phyloP scores from a whole-genome alignment of 2,113 vertebrate genomes.

The Boulengeromyrus knoepffleri region DNA sequence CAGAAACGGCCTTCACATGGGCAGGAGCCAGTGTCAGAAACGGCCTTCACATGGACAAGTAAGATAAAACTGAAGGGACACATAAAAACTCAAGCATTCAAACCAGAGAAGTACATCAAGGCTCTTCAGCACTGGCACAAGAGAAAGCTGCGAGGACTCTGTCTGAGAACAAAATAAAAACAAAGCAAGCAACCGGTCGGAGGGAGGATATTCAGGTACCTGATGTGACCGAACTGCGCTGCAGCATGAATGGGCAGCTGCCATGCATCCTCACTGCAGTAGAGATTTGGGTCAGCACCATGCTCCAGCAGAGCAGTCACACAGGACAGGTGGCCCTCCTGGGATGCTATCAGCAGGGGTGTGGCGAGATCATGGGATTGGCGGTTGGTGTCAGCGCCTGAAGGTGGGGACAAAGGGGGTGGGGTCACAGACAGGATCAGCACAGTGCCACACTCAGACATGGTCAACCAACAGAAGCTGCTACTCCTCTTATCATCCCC shows the following conservation, averaged over 20 bases:
- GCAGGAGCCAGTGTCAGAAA: neutral
- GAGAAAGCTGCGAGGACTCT: neutral
- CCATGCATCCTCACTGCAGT: constrained; percentile 75
- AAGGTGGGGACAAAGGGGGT: constrained; percentile 18
- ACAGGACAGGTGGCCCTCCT: constrained; percentile 78
- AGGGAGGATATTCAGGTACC: constrained; percentile 54
- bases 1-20: neutral
- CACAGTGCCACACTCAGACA: neutral
- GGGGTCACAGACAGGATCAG: neutral
- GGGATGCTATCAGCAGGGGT: constrained; percentile 85
- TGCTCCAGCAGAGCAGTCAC: constrained; percentile 69
- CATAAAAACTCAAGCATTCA: neutral
- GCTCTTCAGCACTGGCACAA: neutral
- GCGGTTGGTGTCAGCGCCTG: constrained; percentile 77
- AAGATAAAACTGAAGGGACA: neutral
- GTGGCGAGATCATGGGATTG: constrained; percentile 82
- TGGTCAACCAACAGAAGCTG: neutral
- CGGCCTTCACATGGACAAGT: neutral
- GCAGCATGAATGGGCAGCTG: constrained; percentile 89
- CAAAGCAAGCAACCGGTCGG: no score
- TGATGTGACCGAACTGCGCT: constrained; percentile 72
- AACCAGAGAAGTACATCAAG: neutral
- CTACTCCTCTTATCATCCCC: neutral
- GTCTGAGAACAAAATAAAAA: neutral
- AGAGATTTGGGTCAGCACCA: constrained; percentile 74